A percentile compares a stretch with the other conserved stretches of the same genome.
Conservation (phyloP, 1,140 invertebrate species). For the Drosophila watanabei region DNA sequence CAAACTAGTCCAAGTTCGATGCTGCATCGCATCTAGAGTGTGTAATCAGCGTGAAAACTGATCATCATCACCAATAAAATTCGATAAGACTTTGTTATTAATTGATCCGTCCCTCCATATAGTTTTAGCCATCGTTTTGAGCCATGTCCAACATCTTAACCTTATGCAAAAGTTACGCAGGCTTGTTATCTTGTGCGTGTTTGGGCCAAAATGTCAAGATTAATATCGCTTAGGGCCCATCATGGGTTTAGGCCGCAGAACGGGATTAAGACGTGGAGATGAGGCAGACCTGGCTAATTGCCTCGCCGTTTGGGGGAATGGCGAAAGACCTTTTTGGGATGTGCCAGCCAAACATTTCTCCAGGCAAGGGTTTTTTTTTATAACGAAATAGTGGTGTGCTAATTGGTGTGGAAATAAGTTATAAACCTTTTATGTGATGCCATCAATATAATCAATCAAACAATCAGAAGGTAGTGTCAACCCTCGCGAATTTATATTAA, state of each 20-base stretch:
- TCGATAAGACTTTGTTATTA: slow-evolving; percentile 12
- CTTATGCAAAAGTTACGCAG: slow-evolving; percentile 34
- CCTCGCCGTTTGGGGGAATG: not conserved
- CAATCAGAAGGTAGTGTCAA: not conserved
- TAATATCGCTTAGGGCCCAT: slow-evolving; percentile 16
- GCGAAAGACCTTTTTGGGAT: slow-evolving; percentile 12
- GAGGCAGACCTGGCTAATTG: not conserved
- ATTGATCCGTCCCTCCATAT: slow-evolving; percentile 18
- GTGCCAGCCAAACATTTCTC: slow-evolving; percentile 10
- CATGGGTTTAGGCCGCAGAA: slow-evolving; percentile 7
- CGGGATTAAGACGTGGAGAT: not conserved
- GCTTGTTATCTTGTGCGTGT: slow-evolving; percentile 29
- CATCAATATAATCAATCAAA: not conserved
- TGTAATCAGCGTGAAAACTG: slow-evolving; percentile 37
- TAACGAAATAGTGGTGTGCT: slow-evolving; percentile 1
- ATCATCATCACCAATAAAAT: slow-evolving; percentile 2
- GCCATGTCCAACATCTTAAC: slow-evolving; percentile 12
- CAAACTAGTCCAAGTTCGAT: slow-evolving; percentile 33
- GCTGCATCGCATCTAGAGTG: slow-evolving; percentile 20
- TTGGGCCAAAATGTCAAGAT: slow-evolving; percentile 14
- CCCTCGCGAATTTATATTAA: not conserved
- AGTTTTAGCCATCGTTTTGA: slow-evolving; percentile 32
- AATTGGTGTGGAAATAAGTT: not conserved
- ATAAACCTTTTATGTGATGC: not conserved
- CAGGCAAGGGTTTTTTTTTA: not conserved